Percentiles rank a stretch among this genome's conserved stretches.
phyloP scores from a whole-genome alignment of 1,140 invertebrate species.

The Eubasilissa regina region DNA sequence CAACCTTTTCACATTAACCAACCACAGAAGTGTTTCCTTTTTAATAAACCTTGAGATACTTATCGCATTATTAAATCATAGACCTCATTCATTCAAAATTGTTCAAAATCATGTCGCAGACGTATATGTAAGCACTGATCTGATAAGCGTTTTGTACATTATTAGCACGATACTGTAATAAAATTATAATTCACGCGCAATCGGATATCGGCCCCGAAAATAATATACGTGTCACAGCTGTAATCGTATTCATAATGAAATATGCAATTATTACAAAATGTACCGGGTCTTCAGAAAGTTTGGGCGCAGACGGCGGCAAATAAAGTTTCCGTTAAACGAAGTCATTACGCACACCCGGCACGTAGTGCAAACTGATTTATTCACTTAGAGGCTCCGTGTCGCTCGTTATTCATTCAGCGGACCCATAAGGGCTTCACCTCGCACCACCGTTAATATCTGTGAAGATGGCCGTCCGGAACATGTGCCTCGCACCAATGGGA shows the following conservation, averaged over 20 bases:
- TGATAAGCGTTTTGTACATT: too few species aligned
- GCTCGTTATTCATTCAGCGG: constrained; percentile 30
- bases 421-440: constrained; percentile 18
- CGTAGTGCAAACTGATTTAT: constrained; percentile 52
- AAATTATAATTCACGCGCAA: too few species aligned
- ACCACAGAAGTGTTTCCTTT: too few species aligned
- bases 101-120: too few species aligned
- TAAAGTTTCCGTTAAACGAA: constrained; percentile 47
- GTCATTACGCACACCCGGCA: constrained; percentile 46
- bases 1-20: too few species aligned
- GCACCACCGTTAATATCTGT: constrained; percentile 10
- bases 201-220: too few species aligned
- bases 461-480: not conserved
- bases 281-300: not conserved
- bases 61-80: too few species aligned
- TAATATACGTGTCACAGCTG: too few species aligned
- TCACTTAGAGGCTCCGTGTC: constrained; percentile 38
- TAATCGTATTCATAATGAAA: not conserved
- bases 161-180: too few species aligned
- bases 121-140: too few species aligned
- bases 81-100: too few species aligned
- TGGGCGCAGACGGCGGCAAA: constrained; percentile 21
- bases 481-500: not conserved
- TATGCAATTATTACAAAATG: constrained; percentile 5
- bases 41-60: too few species aligned